Conservation (phyloP, 2,797 vertebrate species). For the Acestrorhynchus altus region DNA sequence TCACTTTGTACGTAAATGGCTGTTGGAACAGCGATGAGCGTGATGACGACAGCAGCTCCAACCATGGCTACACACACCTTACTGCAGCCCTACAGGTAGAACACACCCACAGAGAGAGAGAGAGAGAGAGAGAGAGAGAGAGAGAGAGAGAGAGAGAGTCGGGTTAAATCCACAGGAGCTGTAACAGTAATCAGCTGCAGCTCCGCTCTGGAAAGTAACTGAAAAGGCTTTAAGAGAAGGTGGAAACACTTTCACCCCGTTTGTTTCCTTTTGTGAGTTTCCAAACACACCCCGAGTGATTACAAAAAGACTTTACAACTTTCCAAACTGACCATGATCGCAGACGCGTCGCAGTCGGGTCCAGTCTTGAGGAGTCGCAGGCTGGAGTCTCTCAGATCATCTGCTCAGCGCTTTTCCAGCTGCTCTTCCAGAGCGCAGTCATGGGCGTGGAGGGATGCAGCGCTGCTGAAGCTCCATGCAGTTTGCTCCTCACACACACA, state of each 20-base stretch:
- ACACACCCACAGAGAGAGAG: not conserved
- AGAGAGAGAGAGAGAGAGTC: not conserved
- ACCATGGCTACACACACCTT: conserved; percentile 72
- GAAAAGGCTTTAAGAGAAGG: not conserved
- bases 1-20: conserved; percentile 79
- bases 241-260: not conserved
- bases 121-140: not conserved
- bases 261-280: not conserved
- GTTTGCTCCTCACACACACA: conserved; percentile 66
- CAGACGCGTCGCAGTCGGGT: conserved; percentile 47
- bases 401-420: conserved; percentile 51
- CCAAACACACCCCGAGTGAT: not conserved
- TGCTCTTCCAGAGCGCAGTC: conserved; percentile 53
- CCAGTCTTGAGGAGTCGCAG: conserved; percentile 55
- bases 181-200: not conserved
- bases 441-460: conserved; percentile 36
- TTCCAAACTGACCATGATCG: conserved; percentile 76
- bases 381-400: conserved; percentile 47
- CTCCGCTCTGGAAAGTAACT: not conserved
- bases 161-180: too few relatives aligned
- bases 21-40: conserved; percentile 73
- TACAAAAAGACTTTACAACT: not conserved
- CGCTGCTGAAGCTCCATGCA: conserved; percentile 4
- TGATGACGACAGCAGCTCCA: conserved; percentile 77
- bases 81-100: conserved; percentile 70